Base-by-base conservation (phyloP, 2,888 invertebrate species). In the Scaptodrosophila latifasciaeformis region DNA sequence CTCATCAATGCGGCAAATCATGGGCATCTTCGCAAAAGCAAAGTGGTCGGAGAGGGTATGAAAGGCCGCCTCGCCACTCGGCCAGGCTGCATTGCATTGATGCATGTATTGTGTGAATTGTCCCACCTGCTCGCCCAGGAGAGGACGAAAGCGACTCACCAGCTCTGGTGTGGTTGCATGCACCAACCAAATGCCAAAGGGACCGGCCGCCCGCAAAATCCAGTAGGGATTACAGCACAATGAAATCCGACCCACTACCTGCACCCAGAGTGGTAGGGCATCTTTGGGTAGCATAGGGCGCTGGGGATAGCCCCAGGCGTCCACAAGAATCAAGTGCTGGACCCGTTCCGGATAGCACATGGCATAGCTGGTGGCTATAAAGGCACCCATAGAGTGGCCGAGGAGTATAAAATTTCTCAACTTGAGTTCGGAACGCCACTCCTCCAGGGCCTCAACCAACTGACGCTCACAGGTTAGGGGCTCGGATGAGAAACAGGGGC, bases 21-120 rank as follows among this genome's bases (percentile, higher is more conserved):
- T 96, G 1, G 97, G 97, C 86, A 93, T 89, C 87, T 94, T 95
- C 0, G 97, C 96, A 96, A 96, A 97, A 0, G 96, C 96, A 85
- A 94, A 93, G 12, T 91, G 90, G 19, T 89, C 88, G 89, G 94
- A 94, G 88, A 97, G 90, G 0, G 92, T 88, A 86, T 93, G 95
- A 88, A 97, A 97, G 1, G 57, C 61, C 2, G 57, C 43, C 24
- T 59, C 53, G 2, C 64, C 64, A 15, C 93, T 93, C 7, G 96
- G 96, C 59, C 89, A 89, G 86, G 96, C 96, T 48, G 93, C 92
- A 86, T 97, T 97, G 83, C 96, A 96, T 85, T 97, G 96, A 85
- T 96, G 96, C 60, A 97, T 92, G 83, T 97, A 97, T 74, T 94
- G 92, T 1, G 94, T 91, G 72, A 96, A 92, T 7, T 91, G 84